These are phyloP conservation scores for Tragulus kanchil DNA, from an alignment of 2,113 vertebrate species.

Conservation along the genomic window DNA sequence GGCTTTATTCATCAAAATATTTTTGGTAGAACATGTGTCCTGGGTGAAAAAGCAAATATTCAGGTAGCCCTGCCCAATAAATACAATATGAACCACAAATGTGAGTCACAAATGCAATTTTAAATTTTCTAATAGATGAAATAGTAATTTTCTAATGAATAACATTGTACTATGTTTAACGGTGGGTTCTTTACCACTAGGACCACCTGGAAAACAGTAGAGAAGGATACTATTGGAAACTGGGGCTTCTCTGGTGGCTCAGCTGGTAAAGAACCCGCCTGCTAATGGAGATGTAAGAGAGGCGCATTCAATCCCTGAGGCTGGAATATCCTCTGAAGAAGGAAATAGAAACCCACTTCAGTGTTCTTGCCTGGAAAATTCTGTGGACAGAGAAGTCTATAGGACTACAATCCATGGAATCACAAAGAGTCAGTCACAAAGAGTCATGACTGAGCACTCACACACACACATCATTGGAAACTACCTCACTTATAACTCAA, in stretches of 20 bases:
- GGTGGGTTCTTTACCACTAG: background rate
- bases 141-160: no score
- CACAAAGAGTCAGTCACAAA: background rate
- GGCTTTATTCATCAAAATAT: background rate
- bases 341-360: background rate
- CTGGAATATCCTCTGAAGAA: background rate
- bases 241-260: background rate
- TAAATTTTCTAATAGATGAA: background rate
- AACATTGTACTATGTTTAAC: no score
- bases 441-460: background rate
- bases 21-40: background rate
- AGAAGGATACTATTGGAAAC: background rate
- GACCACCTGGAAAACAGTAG: background rate
- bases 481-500: slow-evolving; percentile 3
- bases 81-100: background rate
- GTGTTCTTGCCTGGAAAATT: background rate
- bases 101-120: background rate
- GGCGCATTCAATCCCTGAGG: background rate
- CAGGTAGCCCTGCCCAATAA: background rate
- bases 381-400: background rate
- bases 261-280: background rate
- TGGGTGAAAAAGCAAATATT: background rate
- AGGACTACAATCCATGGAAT: background rate
- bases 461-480: background rate
- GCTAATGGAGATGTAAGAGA: background rate